A percentile compares a stretch with the other conserved stretches of the same genome.
Evolutionary conservation across 2,113 vertebrate species (phyloP).

Genomic region (Leptosomus discolor): DNA sequence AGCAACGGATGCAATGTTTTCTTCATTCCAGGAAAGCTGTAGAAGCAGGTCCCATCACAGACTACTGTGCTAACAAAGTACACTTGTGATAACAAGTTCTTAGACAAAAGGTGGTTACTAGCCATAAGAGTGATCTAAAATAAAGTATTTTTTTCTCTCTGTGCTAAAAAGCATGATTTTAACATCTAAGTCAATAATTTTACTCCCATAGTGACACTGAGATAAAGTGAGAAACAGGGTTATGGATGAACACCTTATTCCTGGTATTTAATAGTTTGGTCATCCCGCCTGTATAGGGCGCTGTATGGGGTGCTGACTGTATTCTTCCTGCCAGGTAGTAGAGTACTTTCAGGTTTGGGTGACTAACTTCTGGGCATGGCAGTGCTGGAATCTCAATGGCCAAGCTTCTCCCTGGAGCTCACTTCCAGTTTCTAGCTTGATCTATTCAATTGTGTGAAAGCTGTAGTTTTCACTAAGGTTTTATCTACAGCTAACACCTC

Average conservation of each 20-base stretch:
- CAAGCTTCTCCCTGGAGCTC: neutral
- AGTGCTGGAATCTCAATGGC: neutral
- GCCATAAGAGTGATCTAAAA: neutral
- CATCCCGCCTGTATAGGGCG: too few relatives aligned
- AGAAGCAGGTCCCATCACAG: neutral
- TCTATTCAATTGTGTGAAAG: neutral
- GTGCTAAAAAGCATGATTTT: neutral
- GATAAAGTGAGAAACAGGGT: neutral
- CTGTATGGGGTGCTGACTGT: accelerated
- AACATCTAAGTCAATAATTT: neutral
- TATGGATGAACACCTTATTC: neutral
- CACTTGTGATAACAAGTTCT: neutral
- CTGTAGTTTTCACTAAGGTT: neutral
- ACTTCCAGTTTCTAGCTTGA: neutral
- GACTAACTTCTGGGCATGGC: neutral
- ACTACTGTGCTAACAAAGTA: neutral
- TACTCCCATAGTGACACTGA: neutral
- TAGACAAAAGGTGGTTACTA: neutral
- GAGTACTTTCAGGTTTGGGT: neutral
- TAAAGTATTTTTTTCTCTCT: neutral
- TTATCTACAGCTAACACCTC: neutral
- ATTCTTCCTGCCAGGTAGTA: neutral
- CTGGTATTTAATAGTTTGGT: neutral
- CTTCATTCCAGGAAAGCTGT: neutral
- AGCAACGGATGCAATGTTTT: neutral